A percentile compares a stretch with the other conserved stretches of the same genome.
These are phyloP conservation scores for Polydrusus tereticollis DNA, from an alignment of 2,888 invertebrate species.

Conservation along the genomic window DNA sequence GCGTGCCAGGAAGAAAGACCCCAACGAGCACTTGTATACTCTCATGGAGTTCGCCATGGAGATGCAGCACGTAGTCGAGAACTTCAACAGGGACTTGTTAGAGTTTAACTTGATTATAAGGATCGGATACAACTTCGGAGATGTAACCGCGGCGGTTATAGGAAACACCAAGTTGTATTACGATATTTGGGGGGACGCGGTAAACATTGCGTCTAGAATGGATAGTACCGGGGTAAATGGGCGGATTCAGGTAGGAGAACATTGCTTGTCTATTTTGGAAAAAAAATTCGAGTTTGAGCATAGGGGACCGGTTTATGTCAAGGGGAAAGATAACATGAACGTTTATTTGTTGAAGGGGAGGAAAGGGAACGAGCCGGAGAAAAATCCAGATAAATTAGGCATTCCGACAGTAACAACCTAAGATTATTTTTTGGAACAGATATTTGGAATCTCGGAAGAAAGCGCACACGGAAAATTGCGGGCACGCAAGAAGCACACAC, in stretches of 20 bases:
- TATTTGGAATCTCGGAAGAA: too few species aligned
- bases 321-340: slow-evolving; percentile 96
- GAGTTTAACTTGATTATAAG: slow-evolving; percentile 90
- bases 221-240: slow-evolving; percentile 94
- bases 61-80: slow-evolving; percentile 88
- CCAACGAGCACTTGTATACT: slow-evolving; percentile 85
- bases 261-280: slow-evolving; percentile 78
- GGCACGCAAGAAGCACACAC: too few species aligned
- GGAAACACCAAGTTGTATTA: slow-evolving; percentile 96
- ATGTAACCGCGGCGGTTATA: slow-evolving; percentile 96
- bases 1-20: slow-evolving; percentile 76
- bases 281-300: slow-evolving; percentile 88
- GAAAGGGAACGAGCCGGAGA: slow-evolving; percentile 58
- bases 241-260: slow-evolving; percentile 85
- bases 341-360: slow-evolving; percentile 81
- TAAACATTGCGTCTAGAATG: slow-evolving; percentile 97
- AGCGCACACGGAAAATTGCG: too few species aligned
- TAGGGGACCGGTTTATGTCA: slow-evolving; percentile 95
- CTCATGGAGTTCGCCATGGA: slow-evolving; percentile 94
- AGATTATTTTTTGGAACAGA: slow-evolving; percentile 3
- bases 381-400: slow-evolving; percentile 45
- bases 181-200: slow-evolving; percentile 99
- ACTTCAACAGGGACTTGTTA: slow-evolving; percentile 90
- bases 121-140: slow-evolving; percentile 93
- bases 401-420: slow-evolving; percentile 44